These are phyloP conservation scores for Anastrepha obliqua DNA, from an alignment of 1,140 invertebrate species.

Conservation along the genomic window DNA sequence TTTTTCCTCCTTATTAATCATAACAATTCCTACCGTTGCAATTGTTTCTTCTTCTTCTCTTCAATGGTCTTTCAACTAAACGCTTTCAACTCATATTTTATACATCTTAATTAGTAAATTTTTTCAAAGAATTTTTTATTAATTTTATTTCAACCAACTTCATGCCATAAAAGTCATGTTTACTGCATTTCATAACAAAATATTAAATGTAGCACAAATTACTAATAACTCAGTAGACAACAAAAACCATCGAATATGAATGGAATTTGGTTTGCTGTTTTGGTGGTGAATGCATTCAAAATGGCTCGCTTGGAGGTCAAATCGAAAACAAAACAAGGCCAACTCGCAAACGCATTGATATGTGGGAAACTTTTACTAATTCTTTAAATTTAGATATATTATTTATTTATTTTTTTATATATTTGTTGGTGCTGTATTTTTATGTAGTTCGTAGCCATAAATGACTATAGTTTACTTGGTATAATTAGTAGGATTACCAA, in stretches of 20 bases:
- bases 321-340: slow-evolving; percentile 22
- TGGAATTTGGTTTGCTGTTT: neutral
- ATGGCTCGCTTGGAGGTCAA: slow-evolving; percentile 13
- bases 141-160: neutral
- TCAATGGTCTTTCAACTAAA: neutral
- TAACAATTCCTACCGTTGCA: neutral
- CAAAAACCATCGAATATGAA: neutral
- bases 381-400: neutral
- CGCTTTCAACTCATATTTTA: neutral
- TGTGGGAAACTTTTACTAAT: slow-evolving; percentile 39
- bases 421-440: neutral
- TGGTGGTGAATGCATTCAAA: slow-evolving; percentile 30
- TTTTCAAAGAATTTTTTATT: too few relatives aligned
- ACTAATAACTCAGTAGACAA: neutral
- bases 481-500: neutral
- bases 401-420: neutral
- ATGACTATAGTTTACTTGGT: neutral
- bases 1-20: neutral
- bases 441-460: neutral
- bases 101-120: too few relatives aligned
- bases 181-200: slow-evolving; percentile 16
- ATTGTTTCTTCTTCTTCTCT: neutral
- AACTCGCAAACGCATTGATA: slow-evolving; percentile 14
- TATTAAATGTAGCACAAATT: slow-evolving; percentile 25
- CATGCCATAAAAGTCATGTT: neutral